Base-by-base conservation (phyloP, 2,797 vertebrate species). In the Anas capensis region DNA sequence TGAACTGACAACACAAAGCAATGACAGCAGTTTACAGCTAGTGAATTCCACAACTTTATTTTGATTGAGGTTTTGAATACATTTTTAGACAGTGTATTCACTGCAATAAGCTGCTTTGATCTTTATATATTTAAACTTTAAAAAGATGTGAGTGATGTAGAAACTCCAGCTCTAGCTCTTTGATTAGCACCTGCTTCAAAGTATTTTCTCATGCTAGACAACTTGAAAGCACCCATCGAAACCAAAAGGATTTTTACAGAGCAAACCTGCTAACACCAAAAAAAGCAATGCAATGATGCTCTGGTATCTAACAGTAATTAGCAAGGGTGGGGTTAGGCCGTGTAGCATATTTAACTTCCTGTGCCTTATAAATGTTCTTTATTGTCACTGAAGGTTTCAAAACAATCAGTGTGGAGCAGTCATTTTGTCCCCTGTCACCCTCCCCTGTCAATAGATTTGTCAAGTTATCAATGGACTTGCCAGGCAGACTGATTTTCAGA, bases 131-230 rank as follows among this genome's bases (percentile, higher is more conserved):
- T 84, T 91, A 84, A 94, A 86, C 46, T 88, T 76, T 3, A 64
- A 88, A 89, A 87, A 5, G 1, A 36, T 23, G 20, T 51, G 75
- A 36, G 53, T 76, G 58, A 76, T 85, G 78, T 46, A 92, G 78
- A 87, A 89, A 87, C 27, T 86, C 65, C 71, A 56, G 36, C 34
- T 69, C 34, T 75, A 72, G 24, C 49, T 89, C 65, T 75, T 87
- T 83, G 80, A 90, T 81, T 92, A 85, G n/a, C 21, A 56, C n/a
- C 65, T 71, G 38, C 72, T 95, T 90, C 76, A 62, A 80, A 82
- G 46, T 13, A 62, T 58, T 89, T 77, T 29, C 54, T 93, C 44
- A 56, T 33, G 46, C 19, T 48, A 64, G 29, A 64, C 36, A 85
- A 46, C 48, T 56, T 78, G 31, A 89, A 88, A 83, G 8, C 38